A percentile compares a stretch with the other conserved stretches of the same genome.
phyloP scores from a whole-genome alignment of 2,888 invertebrate species.

The Drosophila heteroneura region DNA sequence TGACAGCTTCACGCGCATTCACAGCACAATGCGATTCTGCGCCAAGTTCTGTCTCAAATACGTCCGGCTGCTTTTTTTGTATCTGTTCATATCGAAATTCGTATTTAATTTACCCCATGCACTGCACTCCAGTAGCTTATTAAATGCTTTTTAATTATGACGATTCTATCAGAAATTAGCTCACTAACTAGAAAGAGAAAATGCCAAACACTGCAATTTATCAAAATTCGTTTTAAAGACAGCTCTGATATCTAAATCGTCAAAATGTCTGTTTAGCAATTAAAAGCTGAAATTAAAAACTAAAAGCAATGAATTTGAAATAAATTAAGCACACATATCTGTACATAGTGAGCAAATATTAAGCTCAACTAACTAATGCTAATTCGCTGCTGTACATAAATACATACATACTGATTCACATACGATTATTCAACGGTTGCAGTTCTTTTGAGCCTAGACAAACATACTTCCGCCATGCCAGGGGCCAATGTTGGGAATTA shows the following conservation, averaged over 20 bases:
- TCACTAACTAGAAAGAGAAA: slow-evolving; percentile 4
- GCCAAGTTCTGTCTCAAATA: slow-evolving; percentile 20
- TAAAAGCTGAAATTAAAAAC: neutral
- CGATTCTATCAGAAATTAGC: slow-evolving; percentile 29
- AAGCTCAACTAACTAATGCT: slow-evolving; percentile 22
- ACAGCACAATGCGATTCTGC: slow-evolving; percentile 37
- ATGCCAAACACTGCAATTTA: neutral
- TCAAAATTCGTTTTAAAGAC: neutral
- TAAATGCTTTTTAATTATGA: slow-evolving; percentile 41
- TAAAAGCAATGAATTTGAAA: slow-evolving; percentile 1
- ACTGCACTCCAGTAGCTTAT: neutral
- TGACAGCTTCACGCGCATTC: slow-evolving; percentile 67
- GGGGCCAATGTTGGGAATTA: slow-evolving; percentile 44
- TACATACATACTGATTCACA: neutral
- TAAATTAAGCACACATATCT: slow-evolving; percentile 7
- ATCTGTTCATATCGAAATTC: slow-evolving; percentile 11
- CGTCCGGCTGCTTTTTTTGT: neutral
- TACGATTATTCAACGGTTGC: slow-evolving; percentile 18
- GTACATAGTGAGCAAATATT: slow-evolving; percentile 27
- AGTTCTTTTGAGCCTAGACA: slow-evolving; percentile 58
- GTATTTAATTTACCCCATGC: slow-evolving; percentile 29
- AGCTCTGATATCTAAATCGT: neutral
- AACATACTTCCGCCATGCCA: slow-evolving; percentile 39
- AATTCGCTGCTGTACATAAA: slow-evolving; percentile 22
- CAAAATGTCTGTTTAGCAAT: neutral